Percentiles rank a stretch among this genome's conserved stretches.
Conservation (phyloP, 2,888 invertebrate species). For the Epinotia nisella region DNA sequence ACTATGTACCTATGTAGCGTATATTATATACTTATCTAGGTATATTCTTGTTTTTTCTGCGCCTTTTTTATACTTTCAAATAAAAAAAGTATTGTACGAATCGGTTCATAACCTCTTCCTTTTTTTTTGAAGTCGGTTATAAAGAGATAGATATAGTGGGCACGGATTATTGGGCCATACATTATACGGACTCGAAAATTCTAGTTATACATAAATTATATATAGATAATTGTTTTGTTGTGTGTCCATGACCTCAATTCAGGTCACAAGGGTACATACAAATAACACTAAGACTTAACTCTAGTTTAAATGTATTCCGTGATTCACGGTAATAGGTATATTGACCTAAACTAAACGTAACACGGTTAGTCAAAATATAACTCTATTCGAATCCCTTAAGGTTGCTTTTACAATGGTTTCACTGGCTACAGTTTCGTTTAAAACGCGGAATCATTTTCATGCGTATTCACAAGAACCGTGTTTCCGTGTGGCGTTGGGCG, state of each 20-base stretch:
- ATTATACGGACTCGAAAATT: too few relatives aligned
- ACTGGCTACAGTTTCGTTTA: not conserved
- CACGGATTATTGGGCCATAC: too few relatives aligned
- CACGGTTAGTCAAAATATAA: not conserved
- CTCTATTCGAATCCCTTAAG: not conserved
- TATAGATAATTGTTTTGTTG: not conserved
- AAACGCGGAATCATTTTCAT: not conserved
- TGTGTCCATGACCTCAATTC: not conserved
- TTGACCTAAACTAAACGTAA: conserved; percentile 9
- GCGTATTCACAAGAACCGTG: not conserved
- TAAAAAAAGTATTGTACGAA: too few relatives aligned
- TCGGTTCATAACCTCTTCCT: too few relatives aligned
- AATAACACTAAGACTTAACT: not conserved
- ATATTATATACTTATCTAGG: too few relatives aligned
- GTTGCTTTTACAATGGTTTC: not conserved
- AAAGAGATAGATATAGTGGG: too few relatives aligned
- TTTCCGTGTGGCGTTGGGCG: not conserved
- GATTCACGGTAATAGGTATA: conserved; percentile 18
- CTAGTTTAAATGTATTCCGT: conserved; percentile 9
- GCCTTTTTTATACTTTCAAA: too few relatives aligned
- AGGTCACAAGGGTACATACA: conserved; percentile 1
- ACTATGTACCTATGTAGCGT: too few relatives aligned
- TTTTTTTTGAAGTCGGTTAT: too few relatives aligned
- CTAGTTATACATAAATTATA: not conserved
- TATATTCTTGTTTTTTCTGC: too few relatives aligned